Conservation (phyloP, 2,888 invertebrate species). For the Ormia ochracea region DNA sequence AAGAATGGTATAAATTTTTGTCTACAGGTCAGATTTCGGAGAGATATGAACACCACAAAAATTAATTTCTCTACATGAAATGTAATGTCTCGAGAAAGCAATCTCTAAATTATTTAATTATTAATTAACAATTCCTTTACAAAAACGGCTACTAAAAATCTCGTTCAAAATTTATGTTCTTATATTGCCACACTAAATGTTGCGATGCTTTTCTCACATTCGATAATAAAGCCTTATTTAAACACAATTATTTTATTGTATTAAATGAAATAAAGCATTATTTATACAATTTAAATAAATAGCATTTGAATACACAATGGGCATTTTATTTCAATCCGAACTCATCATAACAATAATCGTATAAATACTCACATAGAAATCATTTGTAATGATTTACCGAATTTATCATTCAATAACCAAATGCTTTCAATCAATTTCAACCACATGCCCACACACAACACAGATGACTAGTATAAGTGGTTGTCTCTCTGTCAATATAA, state of each 20-base stretch:
- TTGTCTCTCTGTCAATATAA: conserved; percentile 10
- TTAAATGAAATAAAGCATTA: conserved; percentile 26
- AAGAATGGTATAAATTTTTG: too few relatives aligned
- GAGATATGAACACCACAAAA: too few relatives aligned
- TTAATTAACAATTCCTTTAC: too few relatives aligned
- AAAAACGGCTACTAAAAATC: too few relatives aligned
- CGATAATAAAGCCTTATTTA: background rate
- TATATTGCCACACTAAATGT: too few relatives aligned
- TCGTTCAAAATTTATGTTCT: too few relatives aligned
- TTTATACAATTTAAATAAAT: background rate
- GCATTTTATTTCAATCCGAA: conserved; percentile 10
- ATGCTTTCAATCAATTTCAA: conserved; percentile 38
- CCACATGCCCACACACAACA: background rate
- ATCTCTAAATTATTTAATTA: too few relatives aligned
- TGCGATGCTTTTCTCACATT: background rate
- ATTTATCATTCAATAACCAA: conserved; percentile 24
- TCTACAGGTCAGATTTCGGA: too few relatives aligned
- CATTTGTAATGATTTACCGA: background rate
- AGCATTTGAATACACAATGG: conserved; percentile 4
- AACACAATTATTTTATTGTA: background rate
- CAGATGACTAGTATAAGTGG: conserved; percentile 6
- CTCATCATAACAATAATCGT: background rate
- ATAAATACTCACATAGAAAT: conserved; percentile 17
- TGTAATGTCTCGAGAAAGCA: too few relatives aligned
- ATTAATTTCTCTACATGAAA: too few relatives aligned